A percentile compares a stretch with the other conserved stretches of the same genome.
Conservation (phyloP, 2,113 vertebrate species). For the Tragelaphus imberbis region DNA sequence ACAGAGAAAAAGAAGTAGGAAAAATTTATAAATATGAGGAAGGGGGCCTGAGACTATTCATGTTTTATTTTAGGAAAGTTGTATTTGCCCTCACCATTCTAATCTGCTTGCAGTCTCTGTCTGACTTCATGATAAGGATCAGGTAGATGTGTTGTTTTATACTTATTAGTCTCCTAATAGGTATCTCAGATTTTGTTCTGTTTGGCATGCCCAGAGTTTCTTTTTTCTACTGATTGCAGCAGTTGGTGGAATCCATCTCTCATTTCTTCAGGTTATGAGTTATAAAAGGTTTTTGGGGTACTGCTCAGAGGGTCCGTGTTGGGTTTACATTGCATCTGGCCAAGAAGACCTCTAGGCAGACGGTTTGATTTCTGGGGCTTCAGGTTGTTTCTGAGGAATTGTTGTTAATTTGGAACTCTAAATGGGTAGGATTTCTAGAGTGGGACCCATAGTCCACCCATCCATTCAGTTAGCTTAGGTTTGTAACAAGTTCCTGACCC, state of each 20-base stretch:
- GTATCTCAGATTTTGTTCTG: background rate
- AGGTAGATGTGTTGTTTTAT: background rate
- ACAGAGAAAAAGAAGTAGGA: background rate
- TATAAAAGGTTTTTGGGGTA: background rate
- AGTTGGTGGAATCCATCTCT: background rate
- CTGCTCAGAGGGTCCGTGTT: background rate
- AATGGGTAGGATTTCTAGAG: background rate
- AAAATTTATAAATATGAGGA: background rate
- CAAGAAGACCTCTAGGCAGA: background rate
- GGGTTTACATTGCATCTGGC: background rate
- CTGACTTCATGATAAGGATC: background rate
- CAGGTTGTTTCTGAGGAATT: slow-evolving; percentile 13
- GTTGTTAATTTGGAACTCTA: background rate
- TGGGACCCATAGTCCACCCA: background rate
- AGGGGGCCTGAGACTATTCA: background rate
- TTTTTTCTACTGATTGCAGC: background rate
- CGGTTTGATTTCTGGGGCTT: background rate
- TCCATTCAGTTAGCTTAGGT: background rate
- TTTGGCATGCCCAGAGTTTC: background rate
- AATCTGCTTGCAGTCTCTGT: background rate
- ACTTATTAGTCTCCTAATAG: background rate
- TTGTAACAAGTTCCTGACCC: background rate
- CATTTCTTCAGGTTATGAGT: background rate
- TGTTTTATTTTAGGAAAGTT: background rate
- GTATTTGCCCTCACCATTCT: background rate